Conservation (phyloP, 2,888 invertebrate genomes). For the Mythimna ferrago region DNA sequence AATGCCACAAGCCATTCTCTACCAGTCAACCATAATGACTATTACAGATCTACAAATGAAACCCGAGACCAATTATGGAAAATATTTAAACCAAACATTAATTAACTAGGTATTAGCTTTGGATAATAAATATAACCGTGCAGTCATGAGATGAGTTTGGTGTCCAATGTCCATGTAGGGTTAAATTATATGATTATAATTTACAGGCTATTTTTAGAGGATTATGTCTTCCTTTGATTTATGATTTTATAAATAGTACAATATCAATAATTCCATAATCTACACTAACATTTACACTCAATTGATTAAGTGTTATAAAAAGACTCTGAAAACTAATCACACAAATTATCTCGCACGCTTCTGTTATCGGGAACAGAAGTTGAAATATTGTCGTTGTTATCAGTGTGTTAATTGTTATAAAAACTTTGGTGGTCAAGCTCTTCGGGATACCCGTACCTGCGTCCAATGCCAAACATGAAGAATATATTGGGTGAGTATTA, state of each 20-base stretch:
- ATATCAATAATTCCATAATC: not conserved
- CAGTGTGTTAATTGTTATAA: constrained; percentile 44
- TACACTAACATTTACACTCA: not conserved
- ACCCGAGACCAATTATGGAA: too few relatives aligned
- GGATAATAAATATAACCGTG: too few relatives aligned
- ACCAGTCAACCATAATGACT: too few relatives aligned
- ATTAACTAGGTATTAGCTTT: too few relatives aligned
- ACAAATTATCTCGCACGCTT: constrained; percentile 12
- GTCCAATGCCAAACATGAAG: constrained; percentile 78
- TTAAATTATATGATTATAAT: too few relatives aligned
- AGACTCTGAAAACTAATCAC: not conserved
- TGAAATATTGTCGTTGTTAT: constrained; percentile 33
- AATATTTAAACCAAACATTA: too few relatives aligned
- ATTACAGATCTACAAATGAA: too few relatives aligned
- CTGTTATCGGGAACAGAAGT: not conserved
- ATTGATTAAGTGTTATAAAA: constrained; percentile 8
- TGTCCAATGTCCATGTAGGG: too few relatives aligned
- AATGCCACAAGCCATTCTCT: too few relatives aligned
- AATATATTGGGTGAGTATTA: constrained; percentile 76
- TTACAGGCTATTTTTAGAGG: not conserved
- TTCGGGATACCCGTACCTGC: not conserved
- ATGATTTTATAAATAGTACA: not conserved
- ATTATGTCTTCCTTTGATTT: not conserved
- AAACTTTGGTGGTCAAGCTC: not conserved
- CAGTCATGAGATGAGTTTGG: too few relatives aligned